Evolutionary conservation across 2,888 invertebrate genomes (phyloP).

Genomic region (Scaptomyza flava): DNA sequence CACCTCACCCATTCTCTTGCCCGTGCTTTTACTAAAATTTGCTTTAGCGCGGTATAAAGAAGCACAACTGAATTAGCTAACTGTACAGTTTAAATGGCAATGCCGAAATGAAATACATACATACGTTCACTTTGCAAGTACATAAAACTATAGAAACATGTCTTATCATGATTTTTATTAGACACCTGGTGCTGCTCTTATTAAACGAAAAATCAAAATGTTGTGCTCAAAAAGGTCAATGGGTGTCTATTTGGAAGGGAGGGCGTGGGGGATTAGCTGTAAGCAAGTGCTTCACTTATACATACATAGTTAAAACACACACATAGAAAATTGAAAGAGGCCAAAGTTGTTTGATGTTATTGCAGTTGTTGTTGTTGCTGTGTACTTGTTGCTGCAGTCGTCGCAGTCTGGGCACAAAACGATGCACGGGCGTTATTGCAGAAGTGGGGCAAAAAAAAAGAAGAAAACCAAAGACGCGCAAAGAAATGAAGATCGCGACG

Average conservation of each 20-base stretch:
- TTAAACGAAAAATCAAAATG: neutral
- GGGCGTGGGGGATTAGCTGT: neutral
- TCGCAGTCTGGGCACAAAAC: conserved; percentile 20
- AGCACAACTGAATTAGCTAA: conserved; percentile 44
- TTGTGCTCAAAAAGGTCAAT: neutral
- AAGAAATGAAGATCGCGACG: conserved; percentile 57
- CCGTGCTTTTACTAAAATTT: neutral
- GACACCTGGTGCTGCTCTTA: neutral
- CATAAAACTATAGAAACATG: neutral
- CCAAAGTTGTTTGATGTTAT: conserved; percentile 23
- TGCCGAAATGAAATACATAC: too few species aligned
- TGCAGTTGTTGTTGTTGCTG: conserved; percentile 3
- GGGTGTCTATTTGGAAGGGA: neutral
- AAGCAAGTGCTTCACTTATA: neutral
- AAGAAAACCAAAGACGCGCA: conserved; percentile 27
- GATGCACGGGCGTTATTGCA: conserved; percentile 22
- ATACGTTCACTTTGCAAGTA: too few species aligned
- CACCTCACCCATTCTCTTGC: neutral
- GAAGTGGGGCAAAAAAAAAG: conserved; percentile 45
- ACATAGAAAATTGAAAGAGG: conserved; percentile 25
- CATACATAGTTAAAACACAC: neutral
- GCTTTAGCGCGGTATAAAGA: conserved; percentile 24
- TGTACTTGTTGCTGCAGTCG: conserved; percentile 43
- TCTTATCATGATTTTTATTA: neutral
- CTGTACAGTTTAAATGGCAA: neutral